Evolutionary conservation across 2,113 vertebrate genomes (phyloP), one percentile per base, ranked within the genome.

Genomic region (Prochilodus magdalenae): DNA sequence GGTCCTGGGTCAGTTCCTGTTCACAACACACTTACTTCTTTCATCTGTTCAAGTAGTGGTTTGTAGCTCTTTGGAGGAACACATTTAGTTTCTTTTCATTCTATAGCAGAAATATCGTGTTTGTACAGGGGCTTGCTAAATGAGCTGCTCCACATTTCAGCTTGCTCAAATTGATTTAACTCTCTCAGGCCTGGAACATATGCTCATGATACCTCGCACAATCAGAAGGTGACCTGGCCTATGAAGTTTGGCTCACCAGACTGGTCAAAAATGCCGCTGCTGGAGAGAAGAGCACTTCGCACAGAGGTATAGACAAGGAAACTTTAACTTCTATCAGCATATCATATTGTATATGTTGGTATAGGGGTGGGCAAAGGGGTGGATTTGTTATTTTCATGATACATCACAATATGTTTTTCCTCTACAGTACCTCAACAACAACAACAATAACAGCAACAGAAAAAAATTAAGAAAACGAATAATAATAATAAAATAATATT

Each of bases 171-270:
- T 66, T 20, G 29, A 65, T 27, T 20, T 2, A 67, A 18, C 18
- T 33, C 7, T 3, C 26, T 27, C 82, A 97, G 97, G 7, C 96
- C 96, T 13, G 95, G 95, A 13, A 89, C 89, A 4, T 97, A 97
- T 0, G 1, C 89, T 7, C 53, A 70, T 1, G 57, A 92, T 0
- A 83, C 24, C 1, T 76, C 22, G 12, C n/a, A 26, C 0, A 77
- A 74, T 82, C 91, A 80, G 22, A 95, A 92, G 82, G 84, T 98
- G 82, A 88, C 83, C 16, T 97, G 97, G 96, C 96, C 96, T 0
- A 96, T 96, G 94, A 92, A 90, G 73, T 98, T 98, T 83, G 95
- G 96, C 66, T 86, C 95, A 26, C 95, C 96, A 49, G 95, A 98
- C 29, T 96, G 96, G 96, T 84, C 83, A 55, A 89, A 81, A 27